These are phyloP conservation scores for Lomographa bimaculata DNA, from an alignment of 2,888 invertebrate species.

Conservation along the genomic window DNA sequence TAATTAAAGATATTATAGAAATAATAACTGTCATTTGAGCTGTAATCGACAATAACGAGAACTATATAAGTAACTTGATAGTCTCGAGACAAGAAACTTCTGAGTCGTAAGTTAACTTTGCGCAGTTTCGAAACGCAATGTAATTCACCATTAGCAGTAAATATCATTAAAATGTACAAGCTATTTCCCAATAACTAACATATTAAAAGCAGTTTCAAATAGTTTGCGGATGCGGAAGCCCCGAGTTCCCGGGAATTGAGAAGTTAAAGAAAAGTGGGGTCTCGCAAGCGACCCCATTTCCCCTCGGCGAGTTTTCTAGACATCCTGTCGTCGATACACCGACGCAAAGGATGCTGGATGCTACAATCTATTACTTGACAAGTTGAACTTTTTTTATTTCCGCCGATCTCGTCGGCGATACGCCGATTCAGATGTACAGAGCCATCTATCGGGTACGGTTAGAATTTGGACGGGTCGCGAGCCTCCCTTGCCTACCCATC, in stretches of 20 bases:
- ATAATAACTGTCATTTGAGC: slow-evolving; percentile 11
- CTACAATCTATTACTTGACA: slow-evolving; percentile 42
- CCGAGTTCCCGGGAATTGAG: slow-evolving; percentile 50
- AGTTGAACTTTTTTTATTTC: slow-evolving; percentile 40
- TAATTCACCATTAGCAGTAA: slow-evolving; percentile 18
- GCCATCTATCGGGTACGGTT: slow-evolving; percentile 66
- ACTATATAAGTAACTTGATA: too few relatives aligned
- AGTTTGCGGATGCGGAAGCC: slow-evolving; percentile 45
- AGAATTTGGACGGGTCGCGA: slow-evolving; percentile 31
- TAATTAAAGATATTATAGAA: slow-evolving; percentile 19
- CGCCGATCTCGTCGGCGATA: slow-evolving; percentile 53
- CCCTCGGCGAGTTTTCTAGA: slow-evolving; percentile 26
- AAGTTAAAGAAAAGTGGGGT: slow-evolving; percentile 51
- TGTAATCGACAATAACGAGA: too few relatives aligned
- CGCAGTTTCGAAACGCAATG: slow-evolving; percentile 4
- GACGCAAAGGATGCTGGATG: slow-evolving; percentile 21
- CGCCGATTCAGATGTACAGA: slow-evolving; percentile 65
- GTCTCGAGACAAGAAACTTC: neutral
- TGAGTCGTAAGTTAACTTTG: neutral
- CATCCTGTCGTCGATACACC: slow-evolving; percentile 20
- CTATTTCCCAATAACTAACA: slow-evolving; percentile 53
- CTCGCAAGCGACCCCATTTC: slow-evolving; percentile 34
- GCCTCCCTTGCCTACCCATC: too few relatives aligned
- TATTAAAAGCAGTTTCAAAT: slow-evolving; percentile 47
- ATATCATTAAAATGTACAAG: slow-evolving; percentile 33